phyloP scores from a whole-genome alignment of 2,888 invertebrate genomes.

The Sphaerophoria taeniata region DNA sequence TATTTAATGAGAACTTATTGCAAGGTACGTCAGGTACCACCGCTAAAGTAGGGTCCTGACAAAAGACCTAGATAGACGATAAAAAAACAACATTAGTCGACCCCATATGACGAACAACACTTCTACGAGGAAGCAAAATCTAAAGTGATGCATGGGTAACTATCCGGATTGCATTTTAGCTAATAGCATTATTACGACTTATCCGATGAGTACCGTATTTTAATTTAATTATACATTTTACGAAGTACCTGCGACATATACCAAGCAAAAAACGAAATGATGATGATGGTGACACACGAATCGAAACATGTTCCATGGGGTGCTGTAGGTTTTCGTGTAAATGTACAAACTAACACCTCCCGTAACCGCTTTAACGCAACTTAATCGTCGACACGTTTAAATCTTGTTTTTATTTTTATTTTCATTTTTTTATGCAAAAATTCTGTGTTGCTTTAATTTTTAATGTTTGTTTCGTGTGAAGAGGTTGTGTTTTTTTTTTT shows the following conservation, averaged over 20 bases:
- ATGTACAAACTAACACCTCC: conserved; percentile 60
- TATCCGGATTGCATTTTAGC: conserved; percentile 47
- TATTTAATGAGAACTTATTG: conserved; percentile 16
- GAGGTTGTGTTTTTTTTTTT: conserved; percentile 28
- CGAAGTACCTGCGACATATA: background rate
- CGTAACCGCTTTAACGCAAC: conserved; percentile 67
- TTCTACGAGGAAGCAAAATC: background rate
- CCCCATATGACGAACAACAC: background rate
- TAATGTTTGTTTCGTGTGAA: conserved; percentile 62
- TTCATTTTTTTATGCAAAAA: background rate
- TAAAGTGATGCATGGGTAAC: conserved; percentile 28
- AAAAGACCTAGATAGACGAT: background rate
- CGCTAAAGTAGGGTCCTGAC: background rate
- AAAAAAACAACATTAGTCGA: background rate
- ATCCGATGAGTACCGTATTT: conserved; percentile 71
- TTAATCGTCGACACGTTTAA: conserved; percentile 61
- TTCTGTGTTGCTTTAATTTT: conserved; percentile 37
- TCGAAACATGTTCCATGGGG: conserved; percentile 28
- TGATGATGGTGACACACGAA: conserved; percentile 36
- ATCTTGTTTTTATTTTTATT: conserved; percentile 4
- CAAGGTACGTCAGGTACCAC: too few relatives aligned
- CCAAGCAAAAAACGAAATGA: conserved; percentile 15
- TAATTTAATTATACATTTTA: conserved; percentile 68
- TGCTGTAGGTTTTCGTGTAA: conserved; percentile 16
- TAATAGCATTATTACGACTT: conserved; percentile 73